Base-by-base conservation (phyloP, 2,113 vertebrate species). In the Semnopithecus entellus region DNA sequence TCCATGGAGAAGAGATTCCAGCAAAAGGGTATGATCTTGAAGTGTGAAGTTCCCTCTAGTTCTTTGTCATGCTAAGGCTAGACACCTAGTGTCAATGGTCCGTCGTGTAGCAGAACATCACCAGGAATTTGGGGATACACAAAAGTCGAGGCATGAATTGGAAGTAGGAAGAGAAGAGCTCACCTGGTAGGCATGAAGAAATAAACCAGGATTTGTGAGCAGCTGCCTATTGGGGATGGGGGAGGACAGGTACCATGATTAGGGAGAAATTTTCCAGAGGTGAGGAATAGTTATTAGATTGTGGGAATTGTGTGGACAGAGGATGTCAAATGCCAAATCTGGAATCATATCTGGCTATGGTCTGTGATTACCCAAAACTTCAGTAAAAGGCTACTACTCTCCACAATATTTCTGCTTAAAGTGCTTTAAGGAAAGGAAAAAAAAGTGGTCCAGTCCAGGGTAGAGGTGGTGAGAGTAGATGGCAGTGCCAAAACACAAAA, bases 31-130 rank as follows among this genome's bases (percentile, higher is more conserved):
- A 43, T 57, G 52, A n/a, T 27, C 45, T 23, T 27, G 18, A n/a
- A 20, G 48, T 45, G n/a, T 68, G 50, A 38, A 64, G 50, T 6
- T 48, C 43, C 32, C 35, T 78, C n/a, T 22, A n/a, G 72, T 8
- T 79, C 32, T 81, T 20, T 5, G 45, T 32, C 17, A 6, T 43
- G 23, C 45, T 85, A 32, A 91, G 18, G 1, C 43, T 23, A 17
- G 45, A 43, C 22, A 16, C 22, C 35, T 5, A 45, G 1, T 3
- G 2, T 80, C 10, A 0, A 1, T 13, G 32, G 38, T 78, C 57
- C 38, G 32, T 52, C 8, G 4, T 7, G 8, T 30, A 82, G 35
- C 18, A 80, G n/a, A 7, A 20, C 30, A 4, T 20, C 4, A 1
- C 13, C 5, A 68, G 45, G 90, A 61, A 40, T 8, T 43, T 76